Conservation (phyloP, 2,113 vertebrate genomes). For the Pteronura brasiliensis region DNA sequence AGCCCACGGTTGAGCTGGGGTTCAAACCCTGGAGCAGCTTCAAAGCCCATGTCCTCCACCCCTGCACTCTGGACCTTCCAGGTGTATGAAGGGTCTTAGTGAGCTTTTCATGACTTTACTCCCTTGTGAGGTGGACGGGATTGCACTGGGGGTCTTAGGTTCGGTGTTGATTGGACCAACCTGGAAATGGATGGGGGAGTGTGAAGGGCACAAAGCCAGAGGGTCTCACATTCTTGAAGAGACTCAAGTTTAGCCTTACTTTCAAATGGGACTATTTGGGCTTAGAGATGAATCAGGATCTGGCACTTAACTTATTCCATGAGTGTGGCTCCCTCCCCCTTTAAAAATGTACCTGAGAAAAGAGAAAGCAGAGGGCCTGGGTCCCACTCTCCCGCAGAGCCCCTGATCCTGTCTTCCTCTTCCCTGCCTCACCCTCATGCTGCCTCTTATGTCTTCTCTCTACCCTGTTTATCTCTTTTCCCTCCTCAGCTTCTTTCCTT, state of each 20-base stretch:
- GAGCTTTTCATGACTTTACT: background rate
- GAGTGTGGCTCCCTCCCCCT: background rate
- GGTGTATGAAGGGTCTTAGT: accelerated
- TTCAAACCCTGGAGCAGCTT: background rate
- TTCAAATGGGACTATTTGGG: background rate
- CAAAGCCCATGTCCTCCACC: background rate
- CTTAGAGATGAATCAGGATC: background rate
- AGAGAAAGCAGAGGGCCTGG: background rate
- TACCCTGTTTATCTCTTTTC: accelerated
- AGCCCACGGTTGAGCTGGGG: background rate
- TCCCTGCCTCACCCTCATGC: background rate
- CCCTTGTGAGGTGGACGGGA: background rate
- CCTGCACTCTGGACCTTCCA: background rate
- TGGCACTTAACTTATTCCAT: background rate
- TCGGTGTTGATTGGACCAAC: accelerated
- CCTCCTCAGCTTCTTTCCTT: background rate
- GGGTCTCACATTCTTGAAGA: background rate
- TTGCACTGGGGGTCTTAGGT: background rate
- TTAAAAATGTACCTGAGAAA: background rate
- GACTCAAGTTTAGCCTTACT: background rate
- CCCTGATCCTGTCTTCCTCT: background rate
- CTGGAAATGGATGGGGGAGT: background rate
- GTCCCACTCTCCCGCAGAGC: background rate
- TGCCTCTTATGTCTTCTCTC: background rate
- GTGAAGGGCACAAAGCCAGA: background rate